These are phyloP conservation scores for Micromesistius poutassou DNA, from an alignment of 2,797 vertebrate genomes.

Conservation along the genomic window DNA sequence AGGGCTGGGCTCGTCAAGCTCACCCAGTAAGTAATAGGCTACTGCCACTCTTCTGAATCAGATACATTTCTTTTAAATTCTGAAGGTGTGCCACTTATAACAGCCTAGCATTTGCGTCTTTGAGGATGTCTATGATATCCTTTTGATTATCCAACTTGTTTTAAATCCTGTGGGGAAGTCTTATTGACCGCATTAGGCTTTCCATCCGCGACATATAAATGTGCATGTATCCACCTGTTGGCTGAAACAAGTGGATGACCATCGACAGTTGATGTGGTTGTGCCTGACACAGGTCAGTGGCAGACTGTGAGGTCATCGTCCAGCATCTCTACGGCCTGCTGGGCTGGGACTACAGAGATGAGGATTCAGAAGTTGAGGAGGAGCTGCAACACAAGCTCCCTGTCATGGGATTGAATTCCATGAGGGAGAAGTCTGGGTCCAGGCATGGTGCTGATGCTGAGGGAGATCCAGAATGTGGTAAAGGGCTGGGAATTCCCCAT, in stretches of 20 bases:
- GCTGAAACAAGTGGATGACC: background rate
- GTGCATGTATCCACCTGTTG: too few relatives aligned
- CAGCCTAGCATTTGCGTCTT: background rate
- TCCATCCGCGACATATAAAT: background rate
- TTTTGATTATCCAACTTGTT: background rate
- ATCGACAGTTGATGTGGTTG: background rate
- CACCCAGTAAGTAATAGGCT: slow-evolving; percentile 62
- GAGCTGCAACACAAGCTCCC: background rate
- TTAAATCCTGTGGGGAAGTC: too few relatives aligned
- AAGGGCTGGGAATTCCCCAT: slow-evolving; percentile 9
- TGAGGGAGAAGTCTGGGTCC: background rate
- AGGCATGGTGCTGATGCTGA: slow-evolving; percentile 15
- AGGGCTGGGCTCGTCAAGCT: slow-evolving; percentile 35
- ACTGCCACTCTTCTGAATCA: background rate
- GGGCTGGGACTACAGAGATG: slow-evolving; percentile 59
- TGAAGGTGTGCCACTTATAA: background rate
- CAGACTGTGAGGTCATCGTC: slow-evolving; percentile 56
- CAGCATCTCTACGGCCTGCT: slow-evolving; percentile 60
- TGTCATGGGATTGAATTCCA: background rate
- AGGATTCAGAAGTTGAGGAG: slow-evolving; percentile 52
- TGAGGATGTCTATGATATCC: background rate
- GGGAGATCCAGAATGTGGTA: slow-evolving; percentile 28
- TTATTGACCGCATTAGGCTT: background rate
- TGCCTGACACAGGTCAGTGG: slow-evolving; percentile 54
- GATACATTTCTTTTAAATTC: background rate